These are phyloP conservation scores for Coelogynopora nodosa DNA, from an alignment of 2,888 invertebrate species.

Conservation along the genomic window DNA sequence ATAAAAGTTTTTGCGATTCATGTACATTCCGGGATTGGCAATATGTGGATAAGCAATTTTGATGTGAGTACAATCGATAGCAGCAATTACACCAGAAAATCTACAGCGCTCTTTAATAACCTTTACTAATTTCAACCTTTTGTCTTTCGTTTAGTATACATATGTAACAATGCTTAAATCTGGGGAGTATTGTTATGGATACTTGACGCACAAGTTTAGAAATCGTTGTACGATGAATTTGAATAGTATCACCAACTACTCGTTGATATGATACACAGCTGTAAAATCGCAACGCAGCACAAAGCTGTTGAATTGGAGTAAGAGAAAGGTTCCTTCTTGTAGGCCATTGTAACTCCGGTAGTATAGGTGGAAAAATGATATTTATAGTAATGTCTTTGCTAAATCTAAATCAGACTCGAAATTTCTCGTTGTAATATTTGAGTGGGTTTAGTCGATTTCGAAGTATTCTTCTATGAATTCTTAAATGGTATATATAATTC, in stretches of 20 bases:
- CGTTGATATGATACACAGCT: background rate
- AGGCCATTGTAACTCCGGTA: background rate
- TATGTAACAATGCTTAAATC: background rate
- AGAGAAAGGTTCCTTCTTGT: background rate
- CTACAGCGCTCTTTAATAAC: background rate
- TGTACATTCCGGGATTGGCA: background rate
- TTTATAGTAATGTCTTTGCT: too few species aligned
- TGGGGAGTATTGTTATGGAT: background rate
- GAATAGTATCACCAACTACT: background rate
- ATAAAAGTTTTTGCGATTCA: background rate
- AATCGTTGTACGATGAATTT: background rate
- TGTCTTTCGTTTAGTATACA: background rate
- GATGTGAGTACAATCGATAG: background rate
- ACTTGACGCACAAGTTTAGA: background rate
- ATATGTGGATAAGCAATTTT: background rate
- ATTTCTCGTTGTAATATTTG: too few species aligned
- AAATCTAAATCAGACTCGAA: too few species aligned
- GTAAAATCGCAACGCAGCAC: background rate
- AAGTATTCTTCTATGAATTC: too few species aligned
- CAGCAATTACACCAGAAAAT: conserved; percentile 6
- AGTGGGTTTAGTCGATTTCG: too few species aligned
- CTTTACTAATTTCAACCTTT: background rate
- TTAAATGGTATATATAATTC: too few species aligned
- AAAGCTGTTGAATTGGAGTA: background rate
- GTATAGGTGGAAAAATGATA: too few species aligned